Evolutionary conservation across 1,140 invertebrate genomes (phyloP), one percentile per base, ranked within the genome.

Genomic region (Armadillidium nasatum): DNA sequence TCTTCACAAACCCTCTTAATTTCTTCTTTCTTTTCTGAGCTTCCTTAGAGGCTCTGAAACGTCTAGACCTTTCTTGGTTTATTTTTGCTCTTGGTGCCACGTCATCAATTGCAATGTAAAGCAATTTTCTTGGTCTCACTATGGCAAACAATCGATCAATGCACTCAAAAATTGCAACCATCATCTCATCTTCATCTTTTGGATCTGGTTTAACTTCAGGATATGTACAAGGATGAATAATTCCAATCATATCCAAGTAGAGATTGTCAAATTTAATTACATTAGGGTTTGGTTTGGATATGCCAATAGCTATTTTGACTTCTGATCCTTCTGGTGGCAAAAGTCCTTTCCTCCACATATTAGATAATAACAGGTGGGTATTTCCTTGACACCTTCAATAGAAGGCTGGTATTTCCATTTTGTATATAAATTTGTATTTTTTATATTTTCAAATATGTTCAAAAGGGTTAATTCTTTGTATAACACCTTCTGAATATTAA

Each of bases 61-160:
- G 88, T 80, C 98, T 88, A 21, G 96, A 99, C 82, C 98, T 87
- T 85, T 99, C 98, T 84, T 99, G 98, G 86, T 99, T 99, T 97
- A 99, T 99, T 88, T 99, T 99, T 13, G 96, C 97, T 84, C 96
- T 87, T 6, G 81, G 81, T 0, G 81, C 81, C 60, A 80, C 78
- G 79, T 98, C 98, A 88, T 99, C 98, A 85, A 99, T 98, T 69
- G 98, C 98, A 97, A 99, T 99, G 85, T 99, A 99, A 67, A 99
- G 86, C 10, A 99, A 75, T 85, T 95, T 96, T 79, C 97, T 88
- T 10, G 98, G 98, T 79, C 97, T 87, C 0, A 99, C 95, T 83
- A 99, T 99, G 13, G 90, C 88, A 86, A 99, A 97, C 72, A 99
- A 88, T 75, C 96, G 87, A 85, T 99, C 98, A 81, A 99, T 98